A percentile compares a stretch with the other conserved stretches of the same genome.
phyloP scores from a whole-genome alignment of 2,797 vertebrate species.

The Linurgus olivaceus region DNA sequence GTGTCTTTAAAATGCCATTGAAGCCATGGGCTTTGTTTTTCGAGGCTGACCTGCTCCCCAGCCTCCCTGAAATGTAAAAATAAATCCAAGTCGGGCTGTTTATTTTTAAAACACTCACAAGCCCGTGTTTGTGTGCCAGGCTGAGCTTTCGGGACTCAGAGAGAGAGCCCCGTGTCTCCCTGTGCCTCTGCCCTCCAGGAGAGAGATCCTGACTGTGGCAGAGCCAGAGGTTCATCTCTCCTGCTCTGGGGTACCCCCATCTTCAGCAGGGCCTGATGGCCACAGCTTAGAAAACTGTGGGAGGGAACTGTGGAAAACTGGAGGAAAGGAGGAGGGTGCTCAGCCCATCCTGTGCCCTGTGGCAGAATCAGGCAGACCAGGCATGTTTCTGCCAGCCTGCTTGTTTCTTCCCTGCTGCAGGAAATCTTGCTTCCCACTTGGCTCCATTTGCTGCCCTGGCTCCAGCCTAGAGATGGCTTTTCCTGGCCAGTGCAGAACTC shows the following conservation, averaged over 20 bases:
- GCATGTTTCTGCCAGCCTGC: not conserved
- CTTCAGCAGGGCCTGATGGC: not conserved
- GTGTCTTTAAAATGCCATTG: conserved; percentile 23
- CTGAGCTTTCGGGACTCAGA: not conserved
- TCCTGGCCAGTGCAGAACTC: not conserved
- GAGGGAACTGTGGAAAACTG: not conserved
- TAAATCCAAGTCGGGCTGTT: not conserved
- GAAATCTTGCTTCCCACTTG: not conserved
- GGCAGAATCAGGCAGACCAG: not conserved
- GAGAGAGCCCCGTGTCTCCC: rapidly evolving
- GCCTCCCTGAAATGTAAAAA: conserved; percentile 33
- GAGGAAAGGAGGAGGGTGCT: not conserved
- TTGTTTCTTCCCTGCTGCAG: not conserved
- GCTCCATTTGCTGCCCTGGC: not conserved
- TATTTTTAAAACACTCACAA: conserved; percentile 7
- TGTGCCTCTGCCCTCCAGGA: not conserved
- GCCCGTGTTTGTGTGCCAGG: not conserved
- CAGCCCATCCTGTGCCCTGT: not conserved
- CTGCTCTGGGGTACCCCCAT: rapidly evolving
- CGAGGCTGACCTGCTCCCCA: not conserved
- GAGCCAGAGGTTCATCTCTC: rapidly evolving
- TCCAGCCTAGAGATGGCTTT: not conserved
- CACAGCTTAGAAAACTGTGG: not conserved
- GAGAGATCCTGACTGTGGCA: rapidly evolving
- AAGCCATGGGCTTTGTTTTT: not conserved